phyloP scores from a whole-genome alignment of 1,140 invertebrate species.

The Eupristina koningsbergeri region DNA sequence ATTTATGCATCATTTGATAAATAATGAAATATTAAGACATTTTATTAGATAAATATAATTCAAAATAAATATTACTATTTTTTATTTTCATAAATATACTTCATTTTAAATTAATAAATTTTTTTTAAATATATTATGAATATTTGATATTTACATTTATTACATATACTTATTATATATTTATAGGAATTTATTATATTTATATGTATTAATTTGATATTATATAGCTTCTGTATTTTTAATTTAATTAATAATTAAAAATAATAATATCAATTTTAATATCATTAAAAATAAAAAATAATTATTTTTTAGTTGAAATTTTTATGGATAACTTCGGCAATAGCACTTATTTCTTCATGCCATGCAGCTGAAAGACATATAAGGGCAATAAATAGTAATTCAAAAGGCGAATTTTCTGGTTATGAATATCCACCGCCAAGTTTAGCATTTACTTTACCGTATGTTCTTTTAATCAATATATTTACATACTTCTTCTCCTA shows the following conservation, averaged over 20 bases:
- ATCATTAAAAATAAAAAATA: too few relatives aligned
- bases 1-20: too few relatives aligned
- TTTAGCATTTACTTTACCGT: constrained; percentile 59
- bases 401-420: constrained; percentile 57
- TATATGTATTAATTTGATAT: too few relatives aligned
- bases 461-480: constrained; percentile 42
- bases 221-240: neutral
- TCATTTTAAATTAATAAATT: too few relatives aligned
- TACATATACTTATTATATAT: too few relatives aligned
- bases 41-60: too few relatives aligned
- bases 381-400: constrained; percentile 60
- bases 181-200: too few relatives aligned
- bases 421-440: constrained; percentile 60
- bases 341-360: constrained; percentile 61
- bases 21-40: too few relatives aligned
- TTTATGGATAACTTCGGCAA: constrained; percentile 60
- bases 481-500: neutral
- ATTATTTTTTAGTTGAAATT: constrained; percentile 60
- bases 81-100: too few relatives aligned
- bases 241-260: neutral
- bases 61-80: too few relatives aligned
- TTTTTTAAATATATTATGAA: too few relatives aligned
- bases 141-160: too few relatives aligned
- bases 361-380: constrained; percentile 58
- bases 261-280: neutral